phyloP scores from a whole-genome alignment of 2,888 invertebrate species.

The Dynastes tityus region DNA sequence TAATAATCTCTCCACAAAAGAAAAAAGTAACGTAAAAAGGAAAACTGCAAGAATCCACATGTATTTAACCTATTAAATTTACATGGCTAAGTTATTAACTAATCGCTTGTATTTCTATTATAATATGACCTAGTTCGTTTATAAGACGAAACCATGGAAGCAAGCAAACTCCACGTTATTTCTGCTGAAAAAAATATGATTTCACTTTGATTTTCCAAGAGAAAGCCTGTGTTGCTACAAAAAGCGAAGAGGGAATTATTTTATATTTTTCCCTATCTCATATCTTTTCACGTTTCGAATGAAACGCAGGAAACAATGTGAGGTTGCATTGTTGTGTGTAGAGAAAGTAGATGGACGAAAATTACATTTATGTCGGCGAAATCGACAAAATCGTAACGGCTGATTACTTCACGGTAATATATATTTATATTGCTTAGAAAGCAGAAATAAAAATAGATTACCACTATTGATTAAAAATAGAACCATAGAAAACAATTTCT shows the following conservation, averaged over 20 bases:
- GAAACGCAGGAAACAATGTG: not conserved
- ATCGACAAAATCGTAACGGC: not conserved
- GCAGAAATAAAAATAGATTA: no score
- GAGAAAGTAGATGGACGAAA: not conserved
- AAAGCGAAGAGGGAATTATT: not conserved
- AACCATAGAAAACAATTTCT: no score
- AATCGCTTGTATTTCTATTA: not conserved
- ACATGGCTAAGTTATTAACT: not conserved
- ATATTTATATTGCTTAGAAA: no score
- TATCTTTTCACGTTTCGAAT: conserved; percentile 17
- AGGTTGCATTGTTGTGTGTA: not conserved
- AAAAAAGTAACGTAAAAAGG: not conserved
- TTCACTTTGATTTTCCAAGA: not conserved
- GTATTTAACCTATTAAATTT: not conserved
- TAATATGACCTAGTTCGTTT: not conserved
- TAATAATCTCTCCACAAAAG: not conserved
- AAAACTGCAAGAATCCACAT: not conserved
- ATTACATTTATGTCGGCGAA: not conserved
- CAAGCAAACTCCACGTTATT: not conserved
- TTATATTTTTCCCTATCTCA: not conserved
- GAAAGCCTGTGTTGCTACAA: not conserved
- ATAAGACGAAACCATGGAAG: not conserved
- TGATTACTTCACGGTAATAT: no score
- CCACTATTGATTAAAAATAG: no score
- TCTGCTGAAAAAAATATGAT: no score